Conservation (phyloP, 2,113 vertebrate species). For the Galbula dea region DNA sequence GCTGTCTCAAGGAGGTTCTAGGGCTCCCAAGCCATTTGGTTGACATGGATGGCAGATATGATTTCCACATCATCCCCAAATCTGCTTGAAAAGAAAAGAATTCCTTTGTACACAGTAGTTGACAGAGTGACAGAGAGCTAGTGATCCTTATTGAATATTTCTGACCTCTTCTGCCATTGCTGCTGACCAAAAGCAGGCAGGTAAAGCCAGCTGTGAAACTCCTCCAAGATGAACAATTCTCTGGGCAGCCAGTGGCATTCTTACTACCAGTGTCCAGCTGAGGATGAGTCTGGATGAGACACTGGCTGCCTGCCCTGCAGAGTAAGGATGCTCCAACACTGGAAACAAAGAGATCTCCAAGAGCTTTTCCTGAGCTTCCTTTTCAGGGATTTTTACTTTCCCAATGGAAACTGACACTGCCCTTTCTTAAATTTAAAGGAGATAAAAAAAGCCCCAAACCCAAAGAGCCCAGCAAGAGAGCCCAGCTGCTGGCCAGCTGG, state of each 20-base stretch:
- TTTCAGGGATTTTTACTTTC: neutral
- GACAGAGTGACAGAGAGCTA: neutral
- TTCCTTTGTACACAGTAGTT: neutral
- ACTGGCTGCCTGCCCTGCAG: neutral
- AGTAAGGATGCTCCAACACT: neutral
- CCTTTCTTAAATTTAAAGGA: neutral
- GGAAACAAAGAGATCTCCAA: neutral
- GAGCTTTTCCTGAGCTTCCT: neutral
- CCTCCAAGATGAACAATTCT: neutral
- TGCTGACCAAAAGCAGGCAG: neutral
- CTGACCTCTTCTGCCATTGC: neutral
- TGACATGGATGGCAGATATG: neutral
- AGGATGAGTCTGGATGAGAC: neutral
- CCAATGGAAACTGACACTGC: neutral
- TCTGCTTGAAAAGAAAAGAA: neutral
- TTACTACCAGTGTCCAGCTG: neutral
- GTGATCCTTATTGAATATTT: neutral
- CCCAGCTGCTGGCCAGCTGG: neutral
- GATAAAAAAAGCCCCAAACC: too few relatives aligned
- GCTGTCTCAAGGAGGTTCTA: neutral
- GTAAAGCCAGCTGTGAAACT: neutral
- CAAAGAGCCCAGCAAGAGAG: neutral
- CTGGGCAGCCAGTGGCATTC: neutral
- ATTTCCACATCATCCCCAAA: neutral
- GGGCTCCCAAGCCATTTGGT: neutral